These are phyloP conservation scores for Artemia sp. DNA, from an alignment of 2,888 invertebrate species.

Conservation along the genomic window DNA sequence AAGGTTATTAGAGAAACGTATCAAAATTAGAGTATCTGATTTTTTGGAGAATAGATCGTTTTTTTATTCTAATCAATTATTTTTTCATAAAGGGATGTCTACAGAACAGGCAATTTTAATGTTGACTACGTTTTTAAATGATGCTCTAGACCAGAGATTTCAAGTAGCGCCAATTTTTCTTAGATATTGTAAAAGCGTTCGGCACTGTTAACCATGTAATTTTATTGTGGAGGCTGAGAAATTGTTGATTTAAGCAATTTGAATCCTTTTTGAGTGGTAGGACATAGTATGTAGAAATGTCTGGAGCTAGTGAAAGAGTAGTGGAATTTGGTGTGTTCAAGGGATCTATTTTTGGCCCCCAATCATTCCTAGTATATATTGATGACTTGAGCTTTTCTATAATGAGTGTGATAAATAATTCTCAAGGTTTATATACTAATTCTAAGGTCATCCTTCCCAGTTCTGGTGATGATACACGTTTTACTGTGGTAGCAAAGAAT, in stretches of 20 bases:
- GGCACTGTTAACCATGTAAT: slow-evolving; percentile 9
- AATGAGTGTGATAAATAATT: too few relatives aligned
- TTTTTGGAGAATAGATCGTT: not conserved
- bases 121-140: not conserved
- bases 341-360: too few relatives aligned
- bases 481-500: too few relatives aligned
- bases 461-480: too few relatives aligned
- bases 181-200: not conserved
- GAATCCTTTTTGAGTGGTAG: not conserved
- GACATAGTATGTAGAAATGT: not conserved
- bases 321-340: not conserved
- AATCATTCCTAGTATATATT: too few relatives aligned
- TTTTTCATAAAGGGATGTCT: too few relatives aligned
- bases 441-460: too few relatives aligned
- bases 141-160: slow-evolving; percentile 7
- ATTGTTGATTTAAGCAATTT: not conserved
- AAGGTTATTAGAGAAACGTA: not conserved
- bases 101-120: not conserved
- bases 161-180: too few relatives aligned
- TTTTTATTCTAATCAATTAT: too few relatives aligned
- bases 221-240: too few relatives aligned
- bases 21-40: not conserved
- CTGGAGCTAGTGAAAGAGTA: slow-evolving; percentile 4
- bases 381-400: too few relatives aligned
- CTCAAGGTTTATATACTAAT: too few relatives aligned